A percentile compares a stretch with the other conserved stretches of the same genome.
These are phyloP conservation scores for Athalia circularis DNA, from an alignment of 2,888 invertebrate genomes.

Conservation along the genomic window DNA sequence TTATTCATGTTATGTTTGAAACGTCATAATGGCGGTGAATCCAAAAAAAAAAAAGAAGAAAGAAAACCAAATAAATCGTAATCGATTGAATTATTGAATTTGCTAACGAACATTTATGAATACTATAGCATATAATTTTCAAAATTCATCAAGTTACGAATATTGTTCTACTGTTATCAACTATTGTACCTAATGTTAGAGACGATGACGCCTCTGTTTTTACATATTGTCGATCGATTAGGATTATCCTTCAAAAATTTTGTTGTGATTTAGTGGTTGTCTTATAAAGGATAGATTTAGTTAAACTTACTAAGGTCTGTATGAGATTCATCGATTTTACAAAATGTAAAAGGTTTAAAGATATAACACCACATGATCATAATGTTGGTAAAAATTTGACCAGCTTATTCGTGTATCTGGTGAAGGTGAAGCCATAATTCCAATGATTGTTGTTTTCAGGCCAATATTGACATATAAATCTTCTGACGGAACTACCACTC, in stretches of 20 bases:
- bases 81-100: background rate
- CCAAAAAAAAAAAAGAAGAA: background rate
- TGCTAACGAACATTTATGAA: constrained; percentile 9
- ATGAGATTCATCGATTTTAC: background rate
- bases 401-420: background rate
- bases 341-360: background rate
- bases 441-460: too few relatives aligned
- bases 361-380: background rate
- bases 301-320: background rate
- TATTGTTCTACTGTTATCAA: background rate
- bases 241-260: background rate
- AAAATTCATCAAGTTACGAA: background rate
- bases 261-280: constrained; percentile 15
- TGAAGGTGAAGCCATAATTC: too few relatives aligned
- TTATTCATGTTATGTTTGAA: background rate
- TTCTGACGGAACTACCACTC: too few relatives aligned
- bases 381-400: constrained; percentile 11
- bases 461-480: too few relatives aligned
- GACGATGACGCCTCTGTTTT: constrained; percentile 1
- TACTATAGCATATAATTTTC: constrained; percentile 13
- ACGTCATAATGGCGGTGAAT: background rate
- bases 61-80: background rate
- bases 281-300: background rate
- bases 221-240: background rate
- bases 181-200: constrained; percentile 9